Percentiles rank a stretch among this genome's conserved stretches.
phyloP scores from a whole-genome alignment of 2,113 vertebrate genomes.

The Chaetops frenatus region DNA sequence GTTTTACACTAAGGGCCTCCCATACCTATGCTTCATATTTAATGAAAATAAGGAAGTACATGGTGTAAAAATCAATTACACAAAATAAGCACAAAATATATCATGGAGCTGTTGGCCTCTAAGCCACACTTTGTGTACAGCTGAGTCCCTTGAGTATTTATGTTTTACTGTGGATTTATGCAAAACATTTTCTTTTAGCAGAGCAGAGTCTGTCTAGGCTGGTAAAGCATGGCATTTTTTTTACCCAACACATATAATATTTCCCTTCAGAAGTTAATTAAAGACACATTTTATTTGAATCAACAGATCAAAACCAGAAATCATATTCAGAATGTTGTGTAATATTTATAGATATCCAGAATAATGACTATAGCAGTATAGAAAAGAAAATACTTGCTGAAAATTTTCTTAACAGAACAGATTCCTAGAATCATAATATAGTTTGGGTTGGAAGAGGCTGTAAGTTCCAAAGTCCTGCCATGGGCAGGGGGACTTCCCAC shows the following conservation, averaged over 20 bases:
- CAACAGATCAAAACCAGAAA: not conserved
- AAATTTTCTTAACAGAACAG: not conserved
- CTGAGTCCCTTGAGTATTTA: not conserved
- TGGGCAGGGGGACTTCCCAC: not conserved
- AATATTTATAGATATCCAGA: not conserved
- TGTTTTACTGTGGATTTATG: not conserved
- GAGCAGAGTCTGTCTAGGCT: not conserved
- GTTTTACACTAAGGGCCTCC: not conserved
- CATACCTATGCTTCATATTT: not conserved
- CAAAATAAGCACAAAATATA: not conserved
- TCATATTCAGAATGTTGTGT: not conserved
- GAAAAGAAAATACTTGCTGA: not conserved
- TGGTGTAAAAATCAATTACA: not conserved
- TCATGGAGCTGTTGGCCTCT: not conserved
- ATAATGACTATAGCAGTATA: not conserved
- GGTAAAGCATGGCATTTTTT: not conserved
- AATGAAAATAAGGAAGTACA: not conserved
- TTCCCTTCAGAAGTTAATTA: not conserved
- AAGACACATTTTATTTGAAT: not conserved
- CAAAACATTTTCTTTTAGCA: not conserved
- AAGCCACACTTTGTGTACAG: not conserved
- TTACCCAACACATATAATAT: not conserved
- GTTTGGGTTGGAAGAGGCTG: not conserved
- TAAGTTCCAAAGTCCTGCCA: not conserved
- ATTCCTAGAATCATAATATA: not conserved